Evolutionary conservation across 2,797 vertebrate genomes (phyloP), one percentile per base, ranked within the genome.

Genomic region (Argentina silus): DNA sequence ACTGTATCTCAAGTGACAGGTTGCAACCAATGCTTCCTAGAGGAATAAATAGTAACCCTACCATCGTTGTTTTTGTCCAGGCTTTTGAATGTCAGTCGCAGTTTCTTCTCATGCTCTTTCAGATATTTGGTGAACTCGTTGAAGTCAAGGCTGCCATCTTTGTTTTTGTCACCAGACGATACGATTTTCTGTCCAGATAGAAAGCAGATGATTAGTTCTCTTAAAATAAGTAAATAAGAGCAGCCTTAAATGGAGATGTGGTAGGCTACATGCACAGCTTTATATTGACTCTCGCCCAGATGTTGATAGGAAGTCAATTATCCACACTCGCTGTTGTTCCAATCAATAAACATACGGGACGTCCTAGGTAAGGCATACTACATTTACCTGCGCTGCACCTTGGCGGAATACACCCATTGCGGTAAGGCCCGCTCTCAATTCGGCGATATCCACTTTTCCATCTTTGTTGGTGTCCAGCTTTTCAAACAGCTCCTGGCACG

Each of bases 11-110:
- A 4, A 36, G 27, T 36, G 27, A 36, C 7, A 17, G 0, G 15
- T 3, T 5, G 17, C 21, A 47, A 14, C 68, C 43, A 8, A 6
- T 23, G 23, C 43, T 19, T 44, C 8, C 1, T 69, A 42, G 48
- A 17, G 23, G 10, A 43, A 8, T 23, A 53, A n/a, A 60, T 3
- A 7, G 19, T 42, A 11, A 57, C 64, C 79, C 71, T 83, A 98
- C 96, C 96, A 66, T 99, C 97, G 78, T 96, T 94, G 84, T 98
- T 98, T 88, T 93, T 95, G 91, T 99, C 96, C 90, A 98, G 85
- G 84, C 95, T 97, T 84, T 93, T 98, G 88, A 99, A 99, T 0
- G 96, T 96, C 78, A 98, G 90, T 83, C 91, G 89, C 92, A 99
- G 95, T 89, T 98, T 98, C 90, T 95, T 97, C 90, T 99, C 96